Evolutionary conservation across 1,140 invertebrate genomes (phyloP).

Genomic region (Diabrotica virgifera): DNA sequence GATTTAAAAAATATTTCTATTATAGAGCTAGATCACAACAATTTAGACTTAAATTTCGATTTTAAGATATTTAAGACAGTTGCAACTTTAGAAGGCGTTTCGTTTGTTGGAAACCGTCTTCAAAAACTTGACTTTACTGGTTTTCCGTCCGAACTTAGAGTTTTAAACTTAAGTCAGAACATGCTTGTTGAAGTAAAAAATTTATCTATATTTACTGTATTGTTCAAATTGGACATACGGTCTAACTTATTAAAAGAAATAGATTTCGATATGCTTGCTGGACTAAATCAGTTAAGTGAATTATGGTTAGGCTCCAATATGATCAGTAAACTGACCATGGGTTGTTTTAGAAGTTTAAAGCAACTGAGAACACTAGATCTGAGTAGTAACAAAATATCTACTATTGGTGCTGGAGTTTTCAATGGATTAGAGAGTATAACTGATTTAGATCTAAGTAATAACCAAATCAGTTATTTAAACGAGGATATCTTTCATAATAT

Average conservation of each 20-base stretch:
- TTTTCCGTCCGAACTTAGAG: not conserved
- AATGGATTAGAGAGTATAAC: conserved; percentile 1
- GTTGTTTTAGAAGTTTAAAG: conserved; percentile 10
- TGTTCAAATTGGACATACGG: conserved; percentile 6
- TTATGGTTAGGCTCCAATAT: conserved; percentile 1
- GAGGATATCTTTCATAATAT: conserved; percentile 15
- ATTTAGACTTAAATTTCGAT: conserved; percentile 3
- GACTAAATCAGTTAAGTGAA: not conserved
- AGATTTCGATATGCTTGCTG: not conserved
- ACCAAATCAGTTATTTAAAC: conserved; percentile 5
- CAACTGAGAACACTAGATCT: not conserved
- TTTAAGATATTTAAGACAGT: not conserved
- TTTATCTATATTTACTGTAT: not conserved
- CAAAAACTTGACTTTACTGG: conserved; percentile 3
- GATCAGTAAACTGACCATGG: not conserved
- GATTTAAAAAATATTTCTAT: not conserved
- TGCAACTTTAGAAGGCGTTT: not conserved
- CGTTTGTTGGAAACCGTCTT: conserved; percentile 7
- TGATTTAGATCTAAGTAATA: conserved; percentile 13
- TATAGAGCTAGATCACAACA: conserved; percentile 14
- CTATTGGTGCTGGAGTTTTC: not conserved
- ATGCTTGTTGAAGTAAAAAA: not conserved
- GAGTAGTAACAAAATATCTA: conserved; percentile 7
- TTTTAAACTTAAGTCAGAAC: conserved; percentile 10
- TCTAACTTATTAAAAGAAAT: conserved; percentile 6